Conservation (phyloP, 2,888 invertebrate genomes). For the Eudemis profundana region DNA sequence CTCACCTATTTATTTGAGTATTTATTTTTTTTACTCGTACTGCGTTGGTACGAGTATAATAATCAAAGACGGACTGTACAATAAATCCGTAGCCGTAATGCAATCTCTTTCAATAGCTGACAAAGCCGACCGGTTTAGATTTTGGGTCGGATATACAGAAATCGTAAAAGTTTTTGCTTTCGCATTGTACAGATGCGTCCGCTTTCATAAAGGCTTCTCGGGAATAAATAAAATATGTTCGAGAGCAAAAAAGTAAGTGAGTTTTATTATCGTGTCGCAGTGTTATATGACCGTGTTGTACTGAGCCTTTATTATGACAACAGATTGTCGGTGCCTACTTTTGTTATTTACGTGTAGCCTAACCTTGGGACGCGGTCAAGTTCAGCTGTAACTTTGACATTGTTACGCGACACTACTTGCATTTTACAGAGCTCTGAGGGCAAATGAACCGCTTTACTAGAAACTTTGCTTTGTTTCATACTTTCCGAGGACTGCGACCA, state of each 20-base stretch:
- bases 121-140: constrained; percentile 67
- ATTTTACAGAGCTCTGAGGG: constrained; percentile 27
- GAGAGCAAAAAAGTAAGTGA: constrained; percentile 49
- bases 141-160: constrained; percentile 57
- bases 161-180: constrained; percentile 58
- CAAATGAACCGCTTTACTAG: constrained; percentile 26
- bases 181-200: constrained; percentile 52
- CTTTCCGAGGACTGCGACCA: constrained; percentile 16
- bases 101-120: constrained; percentile 59
- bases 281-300: constrained; percentile 52
- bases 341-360: constrained; percentile 62
- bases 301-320: constrained; percentile 52
- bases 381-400: constrained; percentile 65
- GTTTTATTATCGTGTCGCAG: constrained; percentile 50
- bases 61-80: constrained; percentile 50
- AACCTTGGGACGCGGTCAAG: constrained; percentile 70
- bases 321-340: constrained; percentile 45
- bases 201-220: constrained; percentile 51
- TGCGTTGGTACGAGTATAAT: constrained; percentile 41
- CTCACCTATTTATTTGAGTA: constrained; percentile 31
- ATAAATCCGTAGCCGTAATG: constrained; percentile 61
- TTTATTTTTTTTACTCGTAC: constrained; percentile 29
- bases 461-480: constrained; percentile 23
- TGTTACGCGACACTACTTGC: constrained; percentile 58
- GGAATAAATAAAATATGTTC: constrained; percentile 47